Evolutionary conservation across 92 coral and sea anemone species (phyloP), one percentile per base, ranked within the genome.

Genomic region (Nematostella vectensis): DNA sequence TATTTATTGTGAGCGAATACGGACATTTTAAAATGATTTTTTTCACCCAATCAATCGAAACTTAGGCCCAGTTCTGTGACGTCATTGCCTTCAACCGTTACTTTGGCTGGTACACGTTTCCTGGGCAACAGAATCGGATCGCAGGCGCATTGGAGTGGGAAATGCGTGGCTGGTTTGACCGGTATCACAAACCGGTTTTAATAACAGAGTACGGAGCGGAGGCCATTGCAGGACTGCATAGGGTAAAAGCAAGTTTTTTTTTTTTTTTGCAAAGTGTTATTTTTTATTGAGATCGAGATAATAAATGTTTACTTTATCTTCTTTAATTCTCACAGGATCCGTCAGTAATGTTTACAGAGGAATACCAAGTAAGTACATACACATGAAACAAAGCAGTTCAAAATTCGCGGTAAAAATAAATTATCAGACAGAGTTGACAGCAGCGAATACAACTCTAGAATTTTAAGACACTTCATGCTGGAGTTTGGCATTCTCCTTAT

Each of bases 141-240:
- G 42, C 76, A 19, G 65, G 67, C 24, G 30, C 68, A 2, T 55
- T 87, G 38, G 93, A 83, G 53, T 75, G 76, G 58, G 93, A 87
- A 47, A 70, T 87, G 53, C 67, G 61, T 15, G 83, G 73, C 28
- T 79, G 88, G 81, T 70, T 59, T 36, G 50, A 67, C 13, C 60
- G 53, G 16, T 78, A 67, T 64, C 47, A 63, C 65, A 87, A 87
- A 64, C 96, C 93, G 25, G 79, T 82, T 42, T 67, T 87, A 13
- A 83, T 83, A 67, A 80, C 89, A 48, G 96, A 87, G 54, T 87
- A 87, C 50, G 93, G 96, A 30, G 76, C 83, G 12, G 88, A 80
- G 28, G 91, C 93, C 31, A 68, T 87, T 26, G 80, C 83, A 25
- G 96, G 96, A 11, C 72, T 72, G n/a, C 96, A 87, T 53, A 68